Base-by-base conservation (phyloP, 2,888 invertebrate genomes). In the Himalopsyche japonica region DNA sequence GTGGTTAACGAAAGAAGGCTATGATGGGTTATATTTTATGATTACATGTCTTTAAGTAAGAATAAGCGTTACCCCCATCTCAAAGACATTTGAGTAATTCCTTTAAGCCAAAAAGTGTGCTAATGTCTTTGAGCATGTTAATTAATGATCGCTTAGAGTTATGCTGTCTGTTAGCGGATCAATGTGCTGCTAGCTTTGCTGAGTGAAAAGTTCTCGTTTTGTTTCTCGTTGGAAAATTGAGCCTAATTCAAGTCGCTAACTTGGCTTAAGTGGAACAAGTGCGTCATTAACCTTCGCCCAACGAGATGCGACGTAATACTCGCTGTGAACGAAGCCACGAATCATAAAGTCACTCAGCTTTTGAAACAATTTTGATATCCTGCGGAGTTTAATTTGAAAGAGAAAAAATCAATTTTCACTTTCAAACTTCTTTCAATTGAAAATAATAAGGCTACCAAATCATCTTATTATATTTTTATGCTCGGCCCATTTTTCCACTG, bases 131-230 rank as follows among this genome's bases (percentile, higher is more conserved):
- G 27, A 15, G 8, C 24, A 27, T 12, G 15, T 30, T 70, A 70
- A 70, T 70, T 30, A 70, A 15, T 15, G 0, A 77, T 77, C 82
- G 82, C 24, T 48, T 78, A 57, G 47, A 32, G 77, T 82, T 32
- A 24, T 77, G 78, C 34, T 57, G 37, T 34, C 77, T 48, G 48
- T 82, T 82, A 82, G 78, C 76, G 82, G 82, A 82, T 82, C 82
- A 82, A 77, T 78, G 47, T 57, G 12, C 48, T 12, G 8, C 1
- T 77, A 48, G 47, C 82, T 57, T 78, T 48, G 4, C 77, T 78
- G 78, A 82, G 82, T 82, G 82, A 82, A 82, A 82, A 82, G 82
- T 82, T 82, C 77, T 48, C 34, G 78, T 82, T 82, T 77, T 82
- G 78, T 82, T 82, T 82, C 77, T 49, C 77, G 6, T 77, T 49